Conservation (phyloP, 2,113 vertebrate genomes). For the Sminthopsis crassicaudata region DNA sequence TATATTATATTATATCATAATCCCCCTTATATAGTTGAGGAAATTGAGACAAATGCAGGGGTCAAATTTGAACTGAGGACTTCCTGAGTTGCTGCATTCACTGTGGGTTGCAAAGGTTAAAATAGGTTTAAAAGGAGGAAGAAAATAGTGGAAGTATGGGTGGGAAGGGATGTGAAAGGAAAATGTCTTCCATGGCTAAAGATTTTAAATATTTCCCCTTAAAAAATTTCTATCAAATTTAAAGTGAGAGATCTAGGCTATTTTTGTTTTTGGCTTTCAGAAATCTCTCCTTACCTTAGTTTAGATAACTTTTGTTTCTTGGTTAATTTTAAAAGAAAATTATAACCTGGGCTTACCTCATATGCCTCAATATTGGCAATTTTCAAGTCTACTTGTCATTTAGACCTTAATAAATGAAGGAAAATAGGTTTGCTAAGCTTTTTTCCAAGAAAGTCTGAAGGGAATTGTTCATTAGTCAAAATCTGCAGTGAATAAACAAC, state of each 20-base stretch:
- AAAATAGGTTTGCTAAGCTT: neutral
- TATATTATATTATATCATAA: neutral
- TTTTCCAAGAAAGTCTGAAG: neutral
- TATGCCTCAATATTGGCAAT: neutral
- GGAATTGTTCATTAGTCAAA: neutral
- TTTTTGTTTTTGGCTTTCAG: neutral
- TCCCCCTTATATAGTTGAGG: neutral
- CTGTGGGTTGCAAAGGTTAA: neutral
- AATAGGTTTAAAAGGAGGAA: too few relatives aligned
- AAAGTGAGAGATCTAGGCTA: neutral
- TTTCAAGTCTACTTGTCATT: rapidly evolving
- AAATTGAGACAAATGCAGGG: neutral
- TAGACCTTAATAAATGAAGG: neutral
- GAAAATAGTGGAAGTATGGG: too few relatives aligned
- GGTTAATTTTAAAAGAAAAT: neutral
- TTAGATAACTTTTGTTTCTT: neutral
- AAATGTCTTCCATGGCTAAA: neutral
- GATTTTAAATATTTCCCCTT: neutral
- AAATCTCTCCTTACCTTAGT: neutral
- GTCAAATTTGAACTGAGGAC: neutral
- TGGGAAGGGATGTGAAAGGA: neutral
- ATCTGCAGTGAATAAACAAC: neutral
- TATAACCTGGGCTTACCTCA: neutral
- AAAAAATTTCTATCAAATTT: neutral
- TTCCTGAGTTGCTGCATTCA: neutral